Percentiles rank a stretch among this genome's conserved stretches.
Evolutionary conservation across 2,888 invertebrate genomes (phyloP).

Genomic region (Mythimna loreyi): DNA sequence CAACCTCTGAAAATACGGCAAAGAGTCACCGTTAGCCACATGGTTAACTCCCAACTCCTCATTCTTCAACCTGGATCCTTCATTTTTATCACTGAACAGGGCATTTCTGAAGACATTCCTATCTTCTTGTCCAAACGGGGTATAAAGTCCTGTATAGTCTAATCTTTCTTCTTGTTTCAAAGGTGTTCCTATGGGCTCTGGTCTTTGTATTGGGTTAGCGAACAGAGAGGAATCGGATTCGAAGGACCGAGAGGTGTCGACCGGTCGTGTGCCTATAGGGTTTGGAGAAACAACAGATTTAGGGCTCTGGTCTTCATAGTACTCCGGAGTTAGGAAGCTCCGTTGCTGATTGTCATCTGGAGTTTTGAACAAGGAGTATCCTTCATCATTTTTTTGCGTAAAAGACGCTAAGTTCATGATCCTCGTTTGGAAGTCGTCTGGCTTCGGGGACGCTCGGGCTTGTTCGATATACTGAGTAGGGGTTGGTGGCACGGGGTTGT

Average conservation of each 20-base stretch:
- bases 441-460: slow-evolving; percentile 68
- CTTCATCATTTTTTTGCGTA: slow-evolving; percentile 87
- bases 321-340: slow-evolving; percentile 80
- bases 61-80: slow-evolving; percentile 21
- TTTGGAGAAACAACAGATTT: slow-evolving; percentile 84
- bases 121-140: slow-evolving; percentile 85
- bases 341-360: slow-evolving; percentile 78
- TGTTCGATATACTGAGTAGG: slow-evolving; percentile 68
- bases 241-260: slow-evolving; percentile 65
- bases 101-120: slow-evolving; percentile 84
- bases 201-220: slow-evolving; percentile 76
- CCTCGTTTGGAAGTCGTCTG: slow-evolving; percentile 80
- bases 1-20: slow-evolving; percentile 86
- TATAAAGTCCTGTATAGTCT: slow-evolving; percentile 70
- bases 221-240: slow-evolving; percentile 80
- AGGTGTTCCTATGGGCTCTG: slow-evolving; percentile 81
- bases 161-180: slow-evolving; percentile 62
- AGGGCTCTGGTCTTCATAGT: slow-evolving; percentile 76
- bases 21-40: slow-evolving; percentile 79
- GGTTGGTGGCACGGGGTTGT: slow-evolving; percentile 64
- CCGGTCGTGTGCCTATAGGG: slow-evolving; percentile 85
- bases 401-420: slow-evolving; percentile 86
- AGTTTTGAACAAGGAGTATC: slow-evolving; percentile 85
- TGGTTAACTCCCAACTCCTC: slow-evolving; percentile 68
- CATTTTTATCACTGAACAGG: slow-evolving; percentile 81